Conservation (phyloP, 2,113 vertebrate species). For the Butastur rufipennis region DNA sequence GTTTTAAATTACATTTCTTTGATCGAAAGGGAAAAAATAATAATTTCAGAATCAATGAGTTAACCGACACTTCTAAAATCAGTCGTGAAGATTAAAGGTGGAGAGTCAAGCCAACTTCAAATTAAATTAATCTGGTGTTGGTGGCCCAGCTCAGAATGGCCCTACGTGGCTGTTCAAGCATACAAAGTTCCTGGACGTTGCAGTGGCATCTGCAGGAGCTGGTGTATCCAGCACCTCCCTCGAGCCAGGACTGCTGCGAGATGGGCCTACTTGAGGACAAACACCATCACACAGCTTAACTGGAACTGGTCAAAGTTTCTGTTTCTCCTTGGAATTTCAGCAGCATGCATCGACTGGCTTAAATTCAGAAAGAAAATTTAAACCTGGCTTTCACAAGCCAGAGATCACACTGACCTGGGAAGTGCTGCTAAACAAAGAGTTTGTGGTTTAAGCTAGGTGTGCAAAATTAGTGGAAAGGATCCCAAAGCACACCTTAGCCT, state of each 20-base stretch:
- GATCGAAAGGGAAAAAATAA: not conserved
- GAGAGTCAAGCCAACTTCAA: not conserved
- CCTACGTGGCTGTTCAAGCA: not conserved
- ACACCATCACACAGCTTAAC: not conserved
- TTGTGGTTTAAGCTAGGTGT: not conserved
- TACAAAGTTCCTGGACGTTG: accelerated
- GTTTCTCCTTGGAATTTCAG: not conserved
- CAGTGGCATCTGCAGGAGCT: not conserved
- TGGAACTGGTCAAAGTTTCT: not conserved
- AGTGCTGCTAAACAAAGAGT: not conserved
- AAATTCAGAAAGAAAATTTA: not conserved
- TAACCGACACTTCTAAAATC: not conserved
- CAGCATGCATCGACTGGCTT: not conserved
- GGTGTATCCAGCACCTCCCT: not conserved
- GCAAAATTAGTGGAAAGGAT: not conserved
- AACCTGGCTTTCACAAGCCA: not conserved
- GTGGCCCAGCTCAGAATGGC: not conserved
- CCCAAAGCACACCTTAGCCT: not conserved
- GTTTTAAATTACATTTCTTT: not conserved
- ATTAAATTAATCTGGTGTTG: not conserved
- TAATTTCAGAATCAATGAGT: not conserved
- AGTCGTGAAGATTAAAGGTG: accelerated
- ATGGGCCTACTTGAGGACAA: not conserved
- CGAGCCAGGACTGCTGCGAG: not conserved
- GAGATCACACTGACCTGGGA: not conserved